Evolutionary conservation across 2,888 invertebrate genomes (phyloP).

Genomic region (Drosophila prolongata): DNA sequence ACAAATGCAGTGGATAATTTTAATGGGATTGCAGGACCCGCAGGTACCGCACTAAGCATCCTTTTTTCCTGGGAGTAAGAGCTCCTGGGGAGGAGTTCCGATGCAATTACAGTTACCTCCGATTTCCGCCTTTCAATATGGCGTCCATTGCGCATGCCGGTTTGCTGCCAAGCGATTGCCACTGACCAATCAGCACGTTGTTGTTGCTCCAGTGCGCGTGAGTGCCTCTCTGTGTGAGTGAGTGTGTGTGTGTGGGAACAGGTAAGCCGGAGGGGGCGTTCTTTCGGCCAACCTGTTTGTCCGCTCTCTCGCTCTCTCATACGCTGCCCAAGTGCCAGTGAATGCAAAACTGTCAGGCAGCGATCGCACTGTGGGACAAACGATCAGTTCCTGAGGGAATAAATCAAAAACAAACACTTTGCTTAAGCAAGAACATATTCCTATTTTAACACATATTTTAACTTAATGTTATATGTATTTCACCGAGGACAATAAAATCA

Average conservation of each 20-base stretch:
- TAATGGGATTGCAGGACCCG: slow-evolving; percentile 29
- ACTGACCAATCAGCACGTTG: slow-evolving; percentile 75
- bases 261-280: slow-evolving; percentile 71
- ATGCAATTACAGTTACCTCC: slow-evolving; percentile 37
- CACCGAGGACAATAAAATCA: too few species aligned
- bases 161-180: slow-evolving; percentile 7
- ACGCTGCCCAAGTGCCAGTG: slow-evolving; percentile 20
- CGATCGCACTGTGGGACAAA: slow-evolving; percentile 1
- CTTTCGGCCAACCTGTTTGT: slow-evolving; percentile 74
- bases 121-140: slow-evolving; percentile 66
- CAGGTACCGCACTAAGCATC: slow-evolving; percentile 29
- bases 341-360: slow-evolving; percentile 45
- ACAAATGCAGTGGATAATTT: slow-evolving; percentile 41
- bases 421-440: too few species aligned
- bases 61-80: slow-evolving; percentile 7
- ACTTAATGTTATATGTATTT: too few species aligned
- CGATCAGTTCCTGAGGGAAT: not conserved
- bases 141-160: slow-evolving; percentile 82
- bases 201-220: slow-evolving; percentile 48
- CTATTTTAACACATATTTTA: too few species aligned
- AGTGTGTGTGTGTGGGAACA: slow-evolving; percentile 44
- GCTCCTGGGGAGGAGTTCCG: slow-evolving; percentile 3
- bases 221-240: slow-evolving; percentile 2
- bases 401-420: too few species aligned
- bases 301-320: slow-evolving; percentile 51